phyloP scores from a whole-genome alignment of 2,888 invertebrate species.

The Chrysodeixis includens region DNA sequence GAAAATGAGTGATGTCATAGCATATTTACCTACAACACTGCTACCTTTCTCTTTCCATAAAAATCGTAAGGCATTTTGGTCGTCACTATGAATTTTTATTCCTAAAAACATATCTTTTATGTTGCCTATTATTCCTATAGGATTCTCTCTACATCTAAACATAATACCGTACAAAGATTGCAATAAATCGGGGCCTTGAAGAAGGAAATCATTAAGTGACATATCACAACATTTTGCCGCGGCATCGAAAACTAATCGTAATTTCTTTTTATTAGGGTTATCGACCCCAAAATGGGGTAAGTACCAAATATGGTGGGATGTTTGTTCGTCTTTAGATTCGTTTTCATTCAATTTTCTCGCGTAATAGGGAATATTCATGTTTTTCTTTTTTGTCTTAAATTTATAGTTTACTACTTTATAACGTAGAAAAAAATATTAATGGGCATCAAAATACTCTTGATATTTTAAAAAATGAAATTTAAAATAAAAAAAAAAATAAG shows the following conservation, averaged over 20 bases:
- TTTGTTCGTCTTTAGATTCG: no score
- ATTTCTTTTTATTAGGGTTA: constrained; percentile 48
- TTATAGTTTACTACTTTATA: no score
- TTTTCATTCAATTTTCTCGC: no score
- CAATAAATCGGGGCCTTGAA: constrained; percentile 45
- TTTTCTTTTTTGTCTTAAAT: no score
- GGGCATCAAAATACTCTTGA: no score
- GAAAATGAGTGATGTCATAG: constrained; percentile 19
- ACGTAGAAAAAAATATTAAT: no score
- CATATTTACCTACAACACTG: constrained; percentile 4
- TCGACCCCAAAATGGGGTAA: constrained; percentile 54
- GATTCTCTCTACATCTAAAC: constrained; percentile 42
- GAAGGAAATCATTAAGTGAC: constrained; percentile 21
- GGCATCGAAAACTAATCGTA: constrained; percentile 47
- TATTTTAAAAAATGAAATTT: no score
- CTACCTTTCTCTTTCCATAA: constrained; percentile 8
- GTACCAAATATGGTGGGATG: no score
- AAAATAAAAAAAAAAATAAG: no score
- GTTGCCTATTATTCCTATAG: constrained; percentile 38
- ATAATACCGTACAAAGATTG: constrained; percentile 45
- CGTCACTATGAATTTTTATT: constrained; percentile 30
- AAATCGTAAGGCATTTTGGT: constrained; percentile 35
- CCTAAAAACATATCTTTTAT: constrained; percentile 46
- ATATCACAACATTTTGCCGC: constrained; percentile 32
- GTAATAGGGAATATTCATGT: no score